Conservation (phyloP, 1,140 invertebrate species). For the Pogonomyrmex californicus region DNA sequence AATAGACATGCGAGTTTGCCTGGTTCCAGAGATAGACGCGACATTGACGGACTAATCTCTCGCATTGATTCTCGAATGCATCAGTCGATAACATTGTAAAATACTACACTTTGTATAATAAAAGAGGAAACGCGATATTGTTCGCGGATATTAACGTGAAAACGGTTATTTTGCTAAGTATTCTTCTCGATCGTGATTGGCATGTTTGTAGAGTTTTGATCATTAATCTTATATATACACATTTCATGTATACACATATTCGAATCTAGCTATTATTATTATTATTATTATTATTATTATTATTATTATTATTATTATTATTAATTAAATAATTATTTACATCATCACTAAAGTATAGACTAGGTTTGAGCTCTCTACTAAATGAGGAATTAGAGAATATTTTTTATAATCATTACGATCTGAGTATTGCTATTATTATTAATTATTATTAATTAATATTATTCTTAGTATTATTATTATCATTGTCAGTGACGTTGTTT, state of each 20-base stretch:
- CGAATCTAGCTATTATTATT: constrained; percentile 48
- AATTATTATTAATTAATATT: constrained; percentile 31
- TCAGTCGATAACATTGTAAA: constrained; percentile 44
- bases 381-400: constrained; percentile 84
- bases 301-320: constrained; percentile 66
- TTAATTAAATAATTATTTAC: constrained; percentile 68
- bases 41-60: constrained; percentile 10
- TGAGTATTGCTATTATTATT: constrained; percentile 84
- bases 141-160: constrained; percentile 62
- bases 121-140: constrained; percentile 54
- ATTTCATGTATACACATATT: constrained; percentile 20
- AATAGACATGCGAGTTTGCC: background rate
- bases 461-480: constrained; percentile 41
- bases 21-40: background rate
- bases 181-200: constrained; percentile 78
- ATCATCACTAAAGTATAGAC: constrained; percentile 68
- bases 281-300: constrained; percentile 72
- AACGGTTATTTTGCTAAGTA: constrained; percentile 83
- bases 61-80: background rate
- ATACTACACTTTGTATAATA: constrained; percentile 68
- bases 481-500: constrained; percentile 42
- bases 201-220: constrained; percentile 68
- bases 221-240: constrained; percentile 42
- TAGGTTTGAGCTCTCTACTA: constrained; percentile 84
- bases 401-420: constrained; percentile 85